phyloP scores from a whole-genome alignment of 2,113 vertebrate genomes.

The Cyanoramphus novaezelandiae region DNA sequence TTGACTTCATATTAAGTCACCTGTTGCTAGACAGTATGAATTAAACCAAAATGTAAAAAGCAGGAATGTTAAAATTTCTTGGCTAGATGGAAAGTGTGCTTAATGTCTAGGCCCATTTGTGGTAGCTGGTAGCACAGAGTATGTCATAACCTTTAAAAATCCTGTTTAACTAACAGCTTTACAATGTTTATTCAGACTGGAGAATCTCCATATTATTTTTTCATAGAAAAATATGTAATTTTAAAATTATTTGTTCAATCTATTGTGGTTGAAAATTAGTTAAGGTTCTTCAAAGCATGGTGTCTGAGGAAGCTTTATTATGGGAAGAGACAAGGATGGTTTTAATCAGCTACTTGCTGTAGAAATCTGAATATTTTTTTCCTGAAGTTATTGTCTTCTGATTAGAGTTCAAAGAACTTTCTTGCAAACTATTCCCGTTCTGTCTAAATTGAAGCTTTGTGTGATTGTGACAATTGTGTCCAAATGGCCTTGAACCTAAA shows the following conservation, averaged over 20 bases:
- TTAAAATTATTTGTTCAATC: neutral
- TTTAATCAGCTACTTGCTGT: neutral
- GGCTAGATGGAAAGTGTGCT: neutral
- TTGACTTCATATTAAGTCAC: neutral
- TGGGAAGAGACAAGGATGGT: neutral
- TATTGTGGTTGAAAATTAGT: neutral
- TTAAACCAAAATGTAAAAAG: neutral
- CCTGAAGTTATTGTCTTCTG: neutral
- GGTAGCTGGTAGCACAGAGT: neutral
- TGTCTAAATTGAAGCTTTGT: neutral
- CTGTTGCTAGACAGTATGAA: neutral
- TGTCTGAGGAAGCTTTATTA: neutral
- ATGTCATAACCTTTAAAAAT: neutral
- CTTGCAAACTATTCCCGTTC: neutral
- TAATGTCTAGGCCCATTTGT: neutral
- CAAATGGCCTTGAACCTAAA: neutral
- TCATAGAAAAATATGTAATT: neutral
- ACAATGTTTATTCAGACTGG: neutral
- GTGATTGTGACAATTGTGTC: neutral
- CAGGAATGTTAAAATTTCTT: neutral
- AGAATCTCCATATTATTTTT: neutral
- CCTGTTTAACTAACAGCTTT: neutral
- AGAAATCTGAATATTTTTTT: neutral
- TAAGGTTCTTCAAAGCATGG: neutral
- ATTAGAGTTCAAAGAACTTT: neutral